Evolutionary conservation across 2,113 vertebrate species (phyloP), one percentile per base, ranked within the genome.

Genomic region (Oxyura jamaicensis): DNA sequence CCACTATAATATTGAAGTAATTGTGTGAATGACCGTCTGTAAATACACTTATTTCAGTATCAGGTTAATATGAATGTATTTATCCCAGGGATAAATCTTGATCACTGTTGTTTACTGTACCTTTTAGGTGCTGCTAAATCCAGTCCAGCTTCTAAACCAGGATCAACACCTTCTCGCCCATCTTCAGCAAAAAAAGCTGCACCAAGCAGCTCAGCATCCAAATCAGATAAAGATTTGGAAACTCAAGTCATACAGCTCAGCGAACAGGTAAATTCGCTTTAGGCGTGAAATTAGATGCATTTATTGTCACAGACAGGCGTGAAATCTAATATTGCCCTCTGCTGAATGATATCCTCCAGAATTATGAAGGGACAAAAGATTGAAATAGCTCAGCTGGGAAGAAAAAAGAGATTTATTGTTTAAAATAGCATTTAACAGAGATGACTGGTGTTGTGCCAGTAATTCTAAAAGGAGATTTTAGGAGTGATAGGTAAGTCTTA

Each of bases 151-250:
- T 98, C 99, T 91, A 99, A 99, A 97, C 98, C 99, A 76, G 98
- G 98, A 91, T 98, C 99, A 89, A 99, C 99, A 82, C 99, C 99
- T 75, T 99, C 99, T 95, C 98, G 99, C 95, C 99, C 99, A 75
- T 99, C 99, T 9, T 99, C 99, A 83, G 99, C 99, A 97, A 99
- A 99, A 98, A 99, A 98, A 98, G 98, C 99, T 94, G 98, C 98
- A 8, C 97, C 98, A 39, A 91, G 97, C 75, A 95, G 96, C 90
- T 92, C 99, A 6, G 97, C 98, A 88, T 99, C 99, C 92, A 99
- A 98, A 97, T 99, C 99, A 91, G 99, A 99, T 98, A 99, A 99
- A 98, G 99, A 99, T 96, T 98, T 99, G 98, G 99, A 99, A 98
- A 99, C 98, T 83, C 99, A 99, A 98, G 99, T 99, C 97, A 98